Evolutionary conservation across 2,888 invertebrate genomes (phyloP), one percentile per base, ranked within the genome.

Genomic region (Drosophila atripex): DNA sequence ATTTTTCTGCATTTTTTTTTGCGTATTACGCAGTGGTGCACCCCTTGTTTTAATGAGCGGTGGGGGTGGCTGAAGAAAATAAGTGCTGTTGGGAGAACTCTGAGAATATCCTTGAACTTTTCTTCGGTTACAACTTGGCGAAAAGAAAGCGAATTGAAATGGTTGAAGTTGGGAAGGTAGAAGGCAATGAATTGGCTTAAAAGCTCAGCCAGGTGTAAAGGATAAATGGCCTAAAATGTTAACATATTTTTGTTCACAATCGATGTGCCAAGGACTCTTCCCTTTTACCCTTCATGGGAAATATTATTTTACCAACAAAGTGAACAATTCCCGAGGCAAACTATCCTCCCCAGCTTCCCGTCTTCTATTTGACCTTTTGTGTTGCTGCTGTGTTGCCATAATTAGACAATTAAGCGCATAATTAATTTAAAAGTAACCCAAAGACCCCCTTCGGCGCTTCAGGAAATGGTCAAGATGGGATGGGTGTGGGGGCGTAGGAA

Each of bases 131-230:
- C 41, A 43, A 57, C 41, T 47, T 32, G 30, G 28, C 23, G 14
- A 45, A 55, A 16, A 39, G 4, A 43, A 45, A 28, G 14, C 23
- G 23, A 32, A 35, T 11, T 45, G 3, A 32, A 68, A 41, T 6
- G 6, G 30, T 18, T 1, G 18, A 18, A 1, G 46, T 14, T 18
- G 30, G 43, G 35, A 66, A 23, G 49, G 28, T 43, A 4, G 45
- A 45, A 50, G 25, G 14, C 18, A 39, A 66, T 49, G 50, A 72
- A 65, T 61, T 70, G 53, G 51, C 55, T 50, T 59, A 71, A 76
- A 76, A 75, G 82, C 74, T 76, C 78, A 85, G 80, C 79, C 85
- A 88, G 85, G 80, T 85, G 88, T 77, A 75, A 86, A 85, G 79
- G 75, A 86, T 85, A 86, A 88, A 85, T 86, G 77, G 77, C 72